A percentile compares a stretch with the other conserved stretches of the same genome.
Evolutionary conservation across 2,888 invertebrate species (phyloP).

Genomic region (Penaeus monodon): DNA sequence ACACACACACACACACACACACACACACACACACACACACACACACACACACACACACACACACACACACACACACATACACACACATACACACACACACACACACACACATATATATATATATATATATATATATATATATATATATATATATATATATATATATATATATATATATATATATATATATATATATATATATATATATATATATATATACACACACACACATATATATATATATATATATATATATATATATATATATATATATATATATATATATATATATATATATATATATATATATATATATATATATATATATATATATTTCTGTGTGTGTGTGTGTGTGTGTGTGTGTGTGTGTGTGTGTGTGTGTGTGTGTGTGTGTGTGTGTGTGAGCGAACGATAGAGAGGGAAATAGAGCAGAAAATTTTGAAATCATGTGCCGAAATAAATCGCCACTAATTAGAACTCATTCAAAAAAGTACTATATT

Average conservation of each 20-base stretch:
- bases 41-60: not conserved
- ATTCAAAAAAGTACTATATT: no score
- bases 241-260: not conserved
- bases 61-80: not conserved
- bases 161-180: not conserved
- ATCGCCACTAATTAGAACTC: no score
- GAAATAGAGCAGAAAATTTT: not conserved
- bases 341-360: not conserved
- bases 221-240: constrained; percentile 1
- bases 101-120: constrained; percentile 17
- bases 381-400: not conserved
- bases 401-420: not conserved
- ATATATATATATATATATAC: constrained; percentile 12
- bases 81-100: not conserved
- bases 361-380: not conserved
- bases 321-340: not conserved
- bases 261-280: not conserved
- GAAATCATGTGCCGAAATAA: no score
- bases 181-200: not conserved
- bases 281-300: not conserved
- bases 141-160: constrained; percentile 19
- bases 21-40: not conserved
- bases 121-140: constrained; percentile 21
- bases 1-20: no score
- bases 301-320: not conserved